Evolutionary conservation across 2,797 vertebrate species (phyloP), one percentile per base, ranked within the genome.

Genomic region (Coccyzus lansbergi): DNA sequence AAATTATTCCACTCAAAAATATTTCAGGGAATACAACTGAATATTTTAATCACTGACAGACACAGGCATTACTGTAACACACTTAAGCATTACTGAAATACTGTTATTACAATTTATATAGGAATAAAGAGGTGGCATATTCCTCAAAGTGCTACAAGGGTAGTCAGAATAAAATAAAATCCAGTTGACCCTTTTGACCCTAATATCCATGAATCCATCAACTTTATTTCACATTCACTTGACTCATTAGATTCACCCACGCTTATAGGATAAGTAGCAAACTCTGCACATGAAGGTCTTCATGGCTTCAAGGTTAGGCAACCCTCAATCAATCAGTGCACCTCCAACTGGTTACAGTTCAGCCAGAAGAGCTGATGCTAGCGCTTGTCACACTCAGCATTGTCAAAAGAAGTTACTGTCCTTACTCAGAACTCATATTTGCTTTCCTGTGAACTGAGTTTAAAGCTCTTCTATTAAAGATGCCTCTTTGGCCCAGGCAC

Each of bases 151-250:
- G 36, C 62, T 78, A 36, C 28, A 55, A 38, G 65, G 40, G n/a
- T 18, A 78, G 26, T 33, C 56, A 48, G 26, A 22, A 65, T 48
- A 77, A 67, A 76, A 40, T 6, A 36, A 78, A 49, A 55, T 31
- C 83, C 38, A 78, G n/a, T 51, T 53, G 55, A 67, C 51, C 31
- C 12, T 91, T 65, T 70, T 79, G 63, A 78, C 48, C 52, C 44
- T n/a, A 58, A 42, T 78, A 75, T 49, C 83, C 55, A 80, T 76
- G 28, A 87, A 92, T 71, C 38, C 53, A 90, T 84, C 55, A 76
- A 59, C 44, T 72, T 74, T 12, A 81, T 82, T 82, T 88, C 65
- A 51, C 46, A 55, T 69, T 65, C 36, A 68, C 55, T 17, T 68
- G 36, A 36, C 65, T 82, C 12, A 3, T 36, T 42, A 29, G 62